These are phyloP conservation scores for Formica exsecta DNA, from an alignment of 1,140 invertebrate species.

Conservation along the genomic window DNA sequence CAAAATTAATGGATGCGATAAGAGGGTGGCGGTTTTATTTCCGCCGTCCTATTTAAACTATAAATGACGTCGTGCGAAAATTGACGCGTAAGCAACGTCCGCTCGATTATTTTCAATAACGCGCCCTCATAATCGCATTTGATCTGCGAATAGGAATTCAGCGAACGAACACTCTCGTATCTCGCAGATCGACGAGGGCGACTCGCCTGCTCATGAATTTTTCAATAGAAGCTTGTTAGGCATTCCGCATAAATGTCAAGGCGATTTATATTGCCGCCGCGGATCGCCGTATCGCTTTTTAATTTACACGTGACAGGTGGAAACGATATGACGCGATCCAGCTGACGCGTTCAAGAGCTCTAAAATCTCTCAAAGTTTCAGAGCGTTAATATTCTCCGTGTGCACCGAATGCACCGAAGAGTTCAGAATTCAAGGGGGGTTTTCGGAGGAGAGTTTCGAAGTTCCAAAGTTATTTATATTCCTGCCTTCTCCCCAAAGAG, in stretches of 20 bases:
- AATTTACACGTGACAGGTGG: conserved; percentile 35
- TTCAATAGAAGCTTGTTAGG: conserved; percentile 57
- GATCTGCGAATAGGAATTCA: conserved; percentile 16
- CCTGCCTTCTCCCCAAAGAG: not conserved
- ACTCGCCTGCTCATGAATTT: conserved; percentile 61
- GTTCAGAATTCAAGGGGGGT: not conserved
- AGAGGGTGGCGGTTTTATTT: not conserved
- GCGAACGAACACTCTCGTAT: conserved; percentile 26
- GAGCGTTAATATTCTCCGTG: not conserved
- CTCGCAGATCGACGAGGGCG: conserved; percentile 17
- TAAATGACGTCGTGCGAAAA: not conserved
- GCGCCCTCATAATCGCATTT: not conserved
- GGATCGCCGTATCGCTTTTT: conserved; percentile 30
- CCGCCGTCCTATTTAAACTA: not conserved
- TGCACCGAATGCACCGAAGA: not conserved
- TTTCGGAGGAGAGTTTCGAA: not conserved
- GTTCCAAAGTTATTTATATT: not conserved
- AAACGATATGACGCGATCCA: conserved; percentile 34
- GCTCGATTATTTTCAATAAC: not conserved
- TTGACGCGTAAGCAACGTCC: not conserved
- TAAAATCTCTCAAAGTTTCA: conserved; percentile 3
- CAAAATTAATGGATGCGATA: too few relatives aligned
- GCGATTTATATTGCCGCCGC: conserved; percentile 45
- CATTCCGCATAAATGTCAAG: conserved; percentile 59
- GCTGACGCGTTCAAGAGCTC: not conserved